A percentile compares a stretch with the other conserved stretches of the same genome.
Evolutionary conservation across 1,140 invertebrate species (phyloP).

Genomic region (Cydia pomonella): DNA sequence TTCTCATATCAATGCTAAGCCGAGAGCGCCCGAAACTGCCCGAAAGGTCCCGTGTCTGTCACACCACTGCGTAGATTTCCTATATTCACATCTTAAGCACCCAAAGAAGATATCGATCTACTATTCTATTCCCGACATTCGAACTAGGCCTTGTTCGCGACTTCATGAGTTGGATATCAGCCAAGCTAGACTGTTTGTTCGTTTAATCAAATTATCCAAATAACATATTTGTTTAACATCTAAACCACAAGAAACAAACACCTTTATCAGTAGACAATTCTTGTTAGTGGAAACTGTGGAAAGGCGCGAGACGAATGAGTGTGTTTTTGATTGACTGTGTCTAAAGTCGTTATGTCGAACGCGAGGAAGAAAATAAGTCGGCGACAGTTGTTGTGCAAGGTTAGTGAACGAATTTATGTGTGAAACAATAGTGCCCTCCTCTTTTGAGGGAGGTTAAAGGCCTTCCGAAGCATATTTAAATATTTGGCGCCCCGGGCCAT

Average conservation of each 20-base stretch:
- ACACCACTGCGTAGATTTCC: no score
- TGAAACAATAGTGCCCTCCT: neutral
- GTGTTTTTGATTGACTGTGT: constrained; percentile 5
- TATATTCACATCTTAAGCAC: no score
- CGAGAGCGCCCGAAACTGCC: no score
- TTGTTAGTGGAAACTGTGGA: neutral
- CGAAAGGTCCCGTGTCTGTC: no score
- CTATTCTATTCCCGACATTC: constrained; percentile 30
- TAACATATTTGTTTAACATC: neutral
- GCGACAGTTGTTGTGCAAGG: constrained; percentile 36
- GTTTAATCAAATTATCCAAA: neutral
- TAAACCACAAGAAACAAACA: constrained; percentile 20
- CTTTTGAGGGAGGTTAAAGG: neutral
- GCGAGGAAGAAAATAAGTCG: constrained; percentile 33
- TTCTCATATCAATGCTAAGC: no score
- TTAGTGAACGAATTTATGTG: constrained; percentile 27
- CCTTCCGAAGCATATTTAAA: neutral
- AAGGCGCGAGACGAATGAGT: neutral
- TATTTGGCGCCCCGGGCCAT: no score
- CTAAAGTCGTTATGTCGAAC: constrained; percentile 33
- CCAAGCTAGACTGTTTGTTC: constrained; percentile 16
- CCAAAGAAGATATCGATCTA: constrained; percentile 44
- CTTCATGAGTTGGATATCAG: constrained; percentile 11
- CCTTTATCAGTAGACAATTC: constrained; percentile 3
- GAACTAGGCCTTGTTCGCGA: constrained; percentile 18